Base-by-base conservation (phyloP, 30 jellyfish, hydroid and myxozoan species). In the Nemopilema nomurai region DNA sequence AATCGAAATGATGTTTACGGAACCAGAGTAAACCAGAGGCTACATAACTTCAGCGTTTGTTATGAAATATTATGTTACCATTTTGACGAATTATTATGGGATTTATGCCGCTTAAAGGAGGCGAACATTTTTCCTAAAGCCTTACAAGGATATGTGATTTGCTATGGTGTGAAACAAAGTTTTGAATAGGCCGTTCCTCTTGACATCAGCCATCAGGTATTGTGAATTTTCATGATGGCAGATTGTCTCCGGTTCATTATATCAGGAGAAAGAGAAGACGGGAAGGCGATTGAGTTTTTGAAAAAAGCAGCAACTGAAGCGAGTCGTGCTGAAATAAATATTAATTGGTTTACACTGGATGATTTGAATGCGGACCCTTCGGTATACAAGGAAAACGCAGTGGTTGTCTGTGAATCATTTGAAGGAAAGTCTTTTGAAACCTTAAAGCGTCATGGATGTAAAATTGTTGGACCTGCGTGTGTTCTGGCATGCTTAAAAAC, bases 401-500 rank as follows among this genome's bases (percentile, higher is more conserved):
- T 87, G 49, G 51, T 79, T 29, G 90, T 93, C 49, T 88, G 96
- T 51, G 96, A 76, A 83, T 49, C 96, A 0, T 89, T 93, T 67
- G 92, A 93, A 84, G 97, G 96, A 13, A 72, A 84, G 9, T 51
- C 74, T n/a, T 88, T 93, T 29, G 92, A 88, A 49, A 57, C 29
- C 16, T 50, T 93, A 18, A 84, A 88, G 49, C 57, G 71, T 53
- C 27, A 25, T 4, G 69, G 89, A 0, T 66, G 71, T 66, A 77
- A 94, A 63, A 88, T 93, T 9, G 89, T 88, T 67, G 98, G 98
- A 31, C 98, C 98, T 21, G 76, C 49, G 72, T 93, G 98, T 64
- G 90, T 93, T 27, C 3, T 84, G 49, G 16, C 90, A 0, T 93
- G 98, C 71, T 24, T 88, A 27, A 67, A 85, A 67, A 32, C 68